Conservation (phyloP, 2,888 invertebrate species). For the Caenorhabditis uteleia region DNA sequence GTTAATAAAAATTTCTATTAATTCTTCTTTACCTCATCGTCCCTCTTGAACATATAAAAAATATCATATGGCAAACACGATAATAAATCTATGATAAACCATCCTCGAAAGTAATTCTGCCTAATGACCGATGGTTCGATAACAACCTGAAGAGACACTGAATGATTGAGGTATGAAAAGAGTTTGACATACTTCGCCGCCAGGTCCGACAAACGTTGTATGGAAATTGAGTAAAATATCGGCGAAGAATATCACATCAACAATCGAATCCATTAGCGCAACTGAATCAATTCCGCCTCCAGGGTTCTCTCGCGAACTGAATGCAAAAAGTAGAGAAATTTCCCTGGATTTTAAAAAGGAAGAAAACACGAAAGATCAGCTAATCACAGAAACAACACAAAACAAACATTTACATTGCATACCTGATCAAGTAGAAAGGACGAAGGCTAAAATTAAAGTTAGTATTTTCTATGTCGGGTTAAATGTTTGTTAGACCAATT, state of each 20-base stretch:
- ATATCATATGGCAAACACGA: slow-evolving; percentile 99
- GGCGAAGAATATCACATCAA: slow-evolving; percentile 99
- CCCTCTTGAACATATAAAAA: slow-evolving; percentile 99
- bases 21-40: slow-evolving; percentile 82
- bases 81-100: slow-evolving; percentile 98
- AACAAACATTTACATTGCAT: slow-evolving; percentile 1
- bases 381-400: neutral
- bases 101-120: slow-evolving; percentile 98
- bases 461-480: neutral
- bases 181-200: slow-evolving; percentile 71
- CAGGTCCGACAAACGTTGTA: slow-evolving; percentile 95
- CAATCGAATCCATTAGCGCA: slow-evolving; percentile 79
- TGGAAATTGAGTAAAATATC: slow-evolving; percentile 99
- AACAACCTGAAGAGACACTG: slow-evolving; percentile 77
- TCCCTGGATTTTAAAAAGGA: neutral
- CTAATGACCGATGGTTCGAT: slow-evolving; percentile 97
- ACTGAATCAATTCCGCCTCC: slow-evolving; percentile 63
- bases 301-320: slow-evolving; percentile 43
- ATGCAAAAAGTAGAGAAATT: neutral
- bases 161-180: neutral
- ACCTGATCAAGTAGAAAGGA: slow-evolving; percentile 37
- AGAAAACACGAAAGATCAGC: neutral
- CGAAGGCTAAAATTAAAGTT: slow-evolving; percentile 22
- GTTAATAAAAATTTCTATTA: neutral
- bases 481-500: neutral